Conservation (phyloP, 2,888 invertebrate genomes). For the Erebia palarica region DNA sequence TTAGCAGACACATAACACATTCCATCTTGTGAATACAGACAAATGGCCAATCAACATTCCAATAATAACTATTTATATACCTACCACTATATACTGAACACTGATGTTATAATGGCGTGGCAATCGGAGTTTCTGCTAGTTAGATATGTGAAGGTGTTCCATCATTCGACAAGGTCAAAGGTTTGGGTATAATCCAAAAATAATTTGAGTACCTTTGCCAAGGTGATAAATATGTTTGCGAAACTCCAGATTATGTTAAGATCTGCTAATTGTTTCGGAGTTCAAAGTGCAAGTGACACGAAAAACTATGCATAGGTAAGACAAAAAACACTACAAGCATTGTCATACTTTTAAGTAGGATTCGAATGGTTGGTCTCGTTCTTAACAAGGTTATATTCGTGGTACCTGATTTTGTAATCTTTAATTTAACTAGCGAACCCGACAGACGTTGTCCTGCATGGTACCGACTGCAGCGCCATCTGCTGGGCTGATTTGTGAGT, state of each 20-base stretch:
- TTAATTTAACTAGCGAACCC: no score
- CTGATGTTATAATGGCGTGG: neutral
- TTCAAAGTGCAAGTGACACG: neutral
- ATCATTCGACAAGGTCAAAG: conserved; percentile 53
- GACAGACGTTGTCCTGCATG: no score
- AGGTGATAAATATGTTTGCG: conserved; percentile 41
- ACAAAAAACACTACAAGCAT: no score
- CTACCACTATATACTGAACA: neutral
- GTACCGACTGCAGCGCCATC: no score
- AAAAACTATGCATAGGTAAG: no score
- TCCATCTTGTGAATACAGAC: neutral
- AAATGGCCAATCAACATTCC: neutral
- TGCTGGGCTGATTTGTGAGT: no score
- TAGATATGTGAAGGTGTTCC: conserved; percentile 47
- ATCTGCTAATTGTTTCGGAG: conserved; percentile 1
- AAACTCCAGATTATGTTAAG: conserved; percentile 33
- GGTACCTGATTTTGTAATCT: no score
- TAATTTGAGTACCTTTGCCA: conserved; percentile 48
- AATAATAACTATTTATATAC: neutral
- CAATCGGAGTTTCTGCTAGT: conserved; percentile 2
- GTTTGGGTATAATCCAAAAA: conserved; percentile 66
- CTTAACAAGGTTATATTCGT: no score
- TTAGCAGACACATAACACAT: neutral
- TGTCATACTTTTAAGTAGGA: no score
- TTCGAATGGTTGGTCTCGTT: no score